Base-by-base conservation (phyloP, 2,113 vertebrate species). In the Centropus unirufus region DNA sequence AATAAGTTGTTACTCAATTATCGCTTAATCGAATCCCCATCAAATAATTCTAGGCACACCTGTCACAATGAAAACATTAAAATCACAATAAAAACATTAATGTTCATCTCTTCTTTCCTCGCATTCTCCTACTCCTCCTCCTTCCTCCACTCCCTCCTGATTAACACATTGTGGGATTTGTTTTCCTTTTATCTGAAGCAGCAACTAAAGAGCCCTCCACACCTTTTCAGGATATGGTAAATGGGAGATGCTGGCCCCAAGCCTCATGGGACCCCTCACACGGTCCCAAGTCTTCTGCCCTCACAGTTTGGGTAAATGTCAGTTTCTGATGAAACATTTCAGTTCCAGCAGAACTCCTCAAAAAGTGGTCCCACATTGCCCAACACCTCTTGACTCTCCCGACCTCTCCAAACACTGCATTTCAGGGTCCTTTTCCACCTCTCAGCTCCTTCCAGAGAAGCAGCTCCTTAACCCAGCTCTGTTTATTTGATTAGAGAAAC, bases 1-100 rank as follows among this genome's bases (percentile, higher is more conserved):
- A 81, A 96, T 68, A 84, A 92, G 90, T 30, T 75, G 54, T 87
- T 95, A 93, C 89, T 84, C 87, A 85, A 79, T 89, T 89, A 82
- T 57, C 69, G 79, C 70, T n/a, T 89, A 91, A 79, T 62, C 73
- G 30, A 92, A 93, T 73, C 21, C 39, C 24, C 69, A 64, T 52
- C 81, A 69, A 42, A 51, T 34, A 90, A 72, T 91, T 24, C 30
- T 20, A 81, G 67, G 40, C 77, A 84, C 87, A 82, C 74, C 89
- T 91, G 59, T 72, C 49, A 42, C 91, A 87, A 72, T 40, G 14
- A 39, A 54, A 57, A 88, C 24, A 70, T 3, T 11, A 39, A 55
- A 92, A 87, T 74, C 83, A 85, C 91, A 87, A 72, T 40, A 18
- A 39, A 54, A 57, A 88, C 24, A 70, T 3, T 11, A 39, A 55